Conservation (phyloP, 2,797 vertebrate genomes). For the Notoglanidium macrostoma region DNA sequence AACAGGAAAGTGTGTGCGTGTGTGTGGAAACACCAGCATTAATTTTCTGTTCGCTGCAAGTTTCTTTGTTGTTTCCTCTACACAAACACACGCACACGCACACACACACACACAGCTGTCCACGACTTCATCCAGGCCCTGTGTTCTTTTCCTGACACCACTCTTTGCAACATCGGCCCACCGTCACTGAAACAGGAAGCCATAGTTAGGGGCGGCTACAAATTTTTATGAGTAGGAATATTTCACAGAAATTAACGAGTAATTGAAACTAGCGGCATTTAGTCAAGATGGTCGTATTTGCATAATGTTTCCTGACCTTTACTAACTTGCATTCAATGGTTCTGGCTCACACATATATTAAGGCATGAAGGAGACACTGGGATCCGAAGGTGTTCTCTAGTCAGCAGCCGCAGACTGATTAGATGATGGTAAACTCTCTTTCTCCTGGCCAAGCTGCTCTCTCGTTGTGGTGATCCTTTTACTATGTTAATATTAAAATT, state of each 20-base stretch:
- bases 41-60: slow-evolving; percentile 91
- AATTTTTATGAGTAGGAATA: slow-evolving; percentile 64
- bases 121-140: slow-evolving; percentile 82
- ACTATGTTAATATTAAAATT: neutral
- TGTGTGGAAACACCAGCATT: slow-evolving; percentile 89
- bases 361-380: neutral
- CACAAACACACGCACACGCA: slow-evolving; percentile 5
- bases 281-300: neutral
- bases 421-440: neutral
- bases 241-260: neutral
- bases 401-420: neutral
- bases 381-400: neutral
- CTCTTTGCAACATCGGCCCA: slow-evolving; percentile 80
- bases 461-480: neutral
- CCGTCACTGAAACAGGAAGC: slow-evolving; percentile 64
- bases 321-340: neutral
- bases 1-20: slow-evolving; percentile 81
- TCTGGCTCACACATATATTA: neutral
- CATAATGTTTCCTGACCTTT: neutral
- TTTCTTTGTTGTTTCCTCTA: slow-evolving; percentile 76
- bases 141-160: slow-evolving; percentile 91
- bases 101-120: slow-evolving; percentile 73
- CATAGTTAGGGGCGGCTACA: slow-evolving; percentile 64
- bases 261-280: neutral
- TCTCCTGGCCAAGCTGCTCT: neutral